Percentiles rank a stretch among this genome's conserved stretches.
These are phyloP conservation scores for Temnothorax ravouxi DNA, from an alignment of 2,888 invertebrate genomes.

Conservation along the genomic window DNA sequence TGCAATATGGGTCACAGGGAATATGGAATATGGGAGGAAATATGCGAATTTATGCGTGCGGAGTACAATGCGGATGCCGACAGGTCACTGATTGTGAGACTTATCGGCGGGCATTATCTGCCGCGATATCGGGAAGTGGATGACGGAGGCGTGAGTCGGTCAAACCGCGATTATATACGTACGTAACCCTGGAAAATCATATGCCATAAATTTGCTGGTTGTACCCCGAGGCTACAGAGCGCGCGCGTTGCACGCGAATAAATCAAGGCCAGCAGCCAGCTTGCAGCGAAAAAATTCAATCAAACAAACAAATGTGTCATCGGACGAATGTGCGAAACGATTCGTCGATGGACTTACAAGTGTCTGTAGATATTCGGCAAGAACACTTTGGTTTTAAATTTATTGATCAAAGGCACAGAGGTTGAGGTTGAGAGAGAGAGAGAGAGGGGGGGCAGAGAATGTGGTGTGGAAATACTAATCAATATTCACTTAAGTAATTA, in stretches of 20 bases:
- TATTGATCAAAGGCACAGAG: conserved; percentile 11
- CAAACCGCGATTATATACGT: conserved; percentile 37
- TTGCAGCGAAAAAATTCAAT: conserved; percentile 51
- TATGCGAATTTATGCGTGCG: conserved; percentile 3
- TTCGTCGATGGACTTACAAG: background rate
- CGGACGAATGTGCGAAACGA: conserved; percentile 6
- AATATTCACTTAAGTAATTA: background rate
- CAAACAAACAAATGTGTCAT: conserved; percentile 40
- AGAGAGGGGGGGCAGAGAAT: background rate
- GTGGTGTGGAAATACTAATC: background rate
- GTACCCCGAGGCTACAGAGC: background rate
- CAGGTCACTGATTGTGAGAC: conserved; percentile 18
- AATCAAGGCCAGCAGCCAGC: conserved; percentile 27
- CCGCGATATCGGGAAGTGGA: conserved; percentile 31
- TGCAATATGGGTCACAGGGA: background rate
- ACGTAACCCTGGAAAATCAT: conserved; percentile 43
- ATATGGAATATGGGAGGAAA: background rate
- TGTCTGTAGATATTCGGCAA: background rate
- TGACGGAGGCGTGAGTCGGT: conserved; percentile 5
- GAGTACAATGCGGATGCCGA: conserved; percentile 14
- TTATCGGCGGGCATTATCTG: conserved; percentile 39
- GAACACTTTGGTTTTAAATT: background rate
- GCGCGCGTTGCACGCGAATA: conserved; percentile 23
- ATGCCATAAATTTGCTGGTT: conserved; percentile 48
- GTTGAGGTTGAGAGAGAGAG: background rate